A percentile compares a stretch with the other conserved stretches of the same genome.
phyloP scores from a whole-genome alignment of 2,113 vertebrate genomes.

The Onychorhynchus coronatus region DNA sequence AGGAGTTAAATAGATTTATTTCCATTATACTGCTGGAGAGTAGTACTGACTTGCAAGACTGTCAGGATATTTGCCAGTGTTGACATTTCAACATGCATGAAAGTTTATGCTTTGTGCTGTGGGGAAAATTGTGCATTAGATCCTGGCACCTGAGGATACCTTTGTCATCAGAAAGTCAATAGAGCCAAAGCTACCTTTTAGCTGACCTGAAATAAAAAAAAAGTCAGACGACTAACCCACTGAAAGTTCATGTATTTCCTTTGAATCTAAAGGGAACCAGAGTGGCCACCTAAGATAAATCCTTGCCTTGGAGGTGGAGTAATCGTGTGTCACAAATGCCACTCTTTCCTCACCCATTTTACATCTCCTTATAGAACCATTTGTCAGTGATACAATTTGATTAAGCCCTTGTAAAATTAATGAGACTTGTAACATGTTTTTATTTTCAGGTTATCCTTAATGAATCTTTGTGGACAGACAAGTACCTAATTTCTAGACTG shows the following conservation, averaged over 20 bases:
- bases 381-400: not conserved
- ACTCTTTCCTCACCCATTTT: not conserved
- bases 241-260: fast-evolving
- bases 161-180: not conserved
- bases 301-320: not conserved
- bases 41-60: not conserved
- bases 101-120: not conserved
- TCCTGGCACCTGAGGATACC: not conserved
- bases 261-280: not conserved
- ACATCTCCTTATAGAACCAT: fast-evolving
- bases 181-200: not conserved
- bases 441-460: slow-evolving; percentile 58
- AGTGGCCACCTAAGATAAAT: not conserved
- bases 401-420: not conserved
- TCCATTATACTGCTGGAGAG: not conserved
- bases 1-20: not conserved
- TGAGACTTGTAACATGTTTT: not conserved
- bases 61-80: fast-evolving
- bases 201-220: not conserved
- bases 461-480: slow-evolving; percentile 20
- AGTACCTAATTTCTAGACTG: not conserved
- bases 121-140: not conserved
- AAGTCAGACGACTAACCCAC: not conserved
- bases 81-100: not conserved
- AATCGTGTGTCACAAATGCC: not conserved